These are phyloP conservation scores for Sarcoramphus papa DNA, from an alignment of 2,797 vertebrate genomes.

Conservation along the genomic window DNA sequence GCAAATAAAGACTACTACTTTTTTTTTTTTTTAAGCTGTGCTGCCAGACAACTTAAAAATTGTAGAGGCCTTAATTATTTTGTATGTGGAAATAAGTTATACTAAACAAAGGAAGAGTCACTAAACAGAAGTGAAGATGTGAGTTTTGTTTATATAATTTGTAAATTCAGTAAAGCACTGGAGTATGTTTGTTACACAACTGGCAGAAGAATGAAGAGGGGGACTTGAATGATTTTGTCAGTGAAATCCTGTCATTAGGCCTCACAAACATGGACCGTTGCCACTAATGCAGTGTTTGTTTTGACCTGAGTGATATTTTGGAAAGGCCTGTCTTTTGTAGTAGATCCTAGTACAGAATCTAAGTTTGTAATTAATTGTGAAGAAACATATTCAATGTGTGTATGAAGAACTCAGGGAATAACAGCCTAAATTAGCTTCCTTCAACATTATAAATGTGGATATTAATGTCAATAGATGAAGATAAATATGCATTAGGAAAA, in stretches of 20 bases:
- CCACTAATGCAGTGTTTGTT: neutral
- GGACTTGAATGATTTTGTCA: neutral
- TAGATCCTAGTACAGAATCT: neutral
- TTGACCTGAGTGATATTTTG: neutral
- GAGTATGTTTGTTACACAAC: neutral
- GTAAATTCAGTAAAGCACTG: neutral
- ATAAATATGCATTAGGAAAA: neutral
- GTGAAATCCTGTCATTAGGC: neutral
- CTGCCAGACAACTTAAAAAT: neutral
- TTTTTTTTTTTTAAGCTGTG: neutral
- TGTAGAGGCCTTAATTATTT: neutral
- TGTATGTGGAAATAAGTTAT: neutral
- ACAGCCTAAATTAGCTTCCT: conserved; percentile 36
- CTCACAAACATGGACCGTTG: neutral
- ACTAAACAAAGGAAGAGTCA: neutral
- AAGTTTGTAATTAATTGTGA: neutral
- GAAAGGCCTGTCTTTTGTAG: neutral
- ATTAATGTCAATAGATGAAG: neutral
- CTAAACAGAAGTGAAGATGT: neutral
- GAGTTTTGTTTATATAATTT: neutral
- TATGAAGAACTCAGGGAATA: conserved; percentile 67
- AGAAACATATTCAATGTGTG: neutral
- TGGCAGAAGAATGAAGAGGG: neutral
- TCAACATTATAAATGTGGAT: neutral
- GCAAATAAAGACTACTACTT: neutral